phyloP scores from a whole-genome alignment of 2,797 vertebrate genomes.

The Ibycter americanus region DNA sequence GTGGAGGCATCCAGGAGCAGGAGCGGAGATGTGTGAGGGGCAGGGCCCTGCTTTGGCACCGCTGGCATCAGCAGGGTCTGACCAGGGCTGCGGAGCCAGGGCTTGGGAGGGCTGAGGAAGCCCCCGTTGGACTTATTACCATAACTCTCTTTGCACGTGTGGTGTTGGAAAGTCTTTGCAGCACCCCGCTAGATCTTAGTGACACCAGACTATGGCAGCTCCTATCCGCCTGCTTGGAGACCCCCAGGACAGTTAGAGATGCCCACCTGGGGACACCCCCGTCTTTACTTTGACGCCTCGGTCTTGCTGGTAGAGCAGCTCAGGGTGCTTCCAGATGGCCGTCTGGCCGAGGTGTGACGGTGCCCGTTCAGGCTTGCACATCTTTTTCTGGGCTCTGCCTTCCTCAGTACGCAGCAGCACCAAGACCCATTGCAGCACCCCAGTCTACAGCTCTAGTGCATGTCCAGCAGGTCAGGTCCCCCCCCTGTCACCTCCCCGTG shows the following conservation, averaged over 20 bases:
- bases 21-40: neutral
- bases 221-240: neutral
- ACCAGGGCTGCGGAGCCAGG: neutral
- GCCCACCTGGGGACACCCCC: neutral
- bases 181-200: neutral
- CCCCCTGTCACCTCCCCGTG: fast-evolving
- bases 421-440: neutral
- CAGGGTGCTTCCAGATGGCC: neutral
- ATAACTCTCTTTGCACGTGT: neutral
- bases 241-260: neutral
- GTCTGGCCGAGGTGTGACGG: neutral
- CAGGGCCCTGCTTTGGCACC: neutral
- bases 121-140: neutral
- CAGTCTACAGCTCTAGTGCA: fast-evolving
- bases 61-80: fast-evolving
- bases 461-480: neutral
- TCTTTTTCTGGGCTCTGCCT: neutral
- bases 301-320: neutral
- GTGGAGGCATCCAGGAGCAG: neutral
- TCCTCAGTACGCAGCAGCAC: fast-evolving
- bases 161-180: neutral
- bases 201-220: neutral
- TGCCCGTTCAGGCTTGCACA: neutral
- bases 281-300: neutral
- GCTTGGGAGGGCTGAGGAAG: neutral